Base-by-base conservation (phyloP, 2,797 vertebrate species). In the Schizopygopsis pylzovi region DNA sequence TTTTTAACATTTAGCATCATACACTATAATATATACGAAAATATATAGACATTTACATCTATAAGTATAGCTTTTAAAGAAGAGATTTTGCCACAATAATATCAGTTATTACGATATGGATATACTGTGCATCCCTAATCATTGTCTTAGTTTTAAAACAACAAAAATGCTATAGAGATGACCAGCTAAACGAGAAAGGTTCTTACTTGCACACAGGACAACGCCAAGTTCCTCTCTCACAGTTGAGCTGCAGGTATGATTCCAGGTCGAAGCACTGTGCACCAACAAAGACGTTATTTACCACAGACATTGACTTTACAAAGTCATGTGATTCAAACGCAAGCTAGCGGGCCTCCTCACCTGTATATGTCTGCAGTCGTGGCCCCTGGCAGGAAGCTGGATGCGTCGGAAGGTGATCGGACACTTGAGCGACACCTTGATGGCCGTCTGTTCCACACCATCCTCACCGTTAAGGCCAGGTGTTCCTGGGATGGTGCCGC, bases 191-290 rank as follows among this genome's bases (percentile, higher is more conserved):
- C 12, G 8, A 33, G 37, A 79, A 39, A 43, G 0, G 39, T 67
- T 61, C 97, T 90, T 95, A 99, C 98, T 99, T 99, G 98, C 98
- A 99, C 88, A 99, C 98, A 1, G 98, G 98, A 92, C 98, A 99
- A 25, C 98, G 93, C 98, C 98, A 99, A 0, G 98, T 99, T 25
- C 98, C 98, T 87, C 98, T 92, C 91, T 99, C 98, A 59, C 98
- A 99, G 90, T 99, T 99, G 25, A 99, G 95, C 91, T 99, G 98
- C 91, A 99, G 90, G 84, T 99, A 99, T 0, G 98, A 99, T 92
- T 99, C 98, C 91, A 99, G 93, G 89, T 99, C 97, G 0, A 99
- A 99, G 90, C 98, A 99, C 98, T 99, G 18, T 49, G 15, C 0
- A 0, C 56, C 87, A 80, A 88, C 8, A 68, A 56, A 78, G 20